phyloP scores from a whole-genome alignment of 2,113 vertebrate species.

The Cinclus cinclus region DNA sequence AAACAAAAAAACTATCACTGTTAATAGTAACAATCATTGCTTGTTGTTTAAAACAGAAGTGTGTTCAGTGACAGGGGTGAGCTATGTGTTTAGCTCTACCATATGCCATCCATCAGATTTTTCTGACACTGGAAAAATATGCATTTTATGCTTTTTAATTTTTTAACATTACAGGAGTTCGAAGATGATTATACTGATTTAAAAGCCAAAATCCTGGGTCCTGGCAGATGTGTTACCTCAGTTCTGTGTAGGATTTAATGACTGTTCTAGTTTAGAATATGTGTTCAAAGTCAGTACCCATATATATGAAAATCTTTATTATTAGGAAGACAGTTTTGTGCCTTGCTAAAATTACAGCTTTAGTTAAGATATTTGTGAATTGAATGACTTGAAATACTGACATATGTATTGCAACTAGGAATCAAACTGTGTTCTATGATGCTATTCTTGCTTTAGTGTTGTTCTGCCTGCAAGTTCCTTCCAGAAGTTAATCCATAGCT shows the following conservation, averaged over 20 bases:
- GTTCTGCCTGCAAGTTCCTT: neutral
- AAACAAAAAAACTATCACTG: neutral
- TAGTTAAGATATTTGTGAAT: neutral
- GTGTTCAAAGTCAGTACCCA: constrained; percentile 75
- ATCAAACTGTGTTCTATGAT: neutral
- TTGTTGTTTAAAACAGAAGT: neutral
- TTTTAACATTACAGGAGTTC: constrained; percentile 70
- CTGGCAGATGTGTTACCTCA: constrained; percentile 74
- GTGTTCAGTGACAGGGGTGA: neutral
- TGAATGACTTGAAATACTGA: neutral
- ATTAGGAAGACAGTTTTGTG: neutral
- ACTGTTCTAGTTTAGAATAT: constrained; percentile 81
- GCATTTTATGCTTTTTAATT: neutral
- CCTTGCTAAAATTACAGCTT: neutral
- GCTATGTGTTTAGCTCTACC: neutral
- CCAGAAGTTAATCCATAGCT: neutral
- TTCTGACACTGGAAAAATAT: neutral
- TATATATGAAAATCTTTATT: neutral
- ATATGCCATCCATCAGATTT: neutral
- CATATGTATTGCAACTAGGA: neutral
- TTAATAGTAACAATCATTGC: neutral
- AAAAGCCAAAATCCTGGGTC: constrained; percentile 73
- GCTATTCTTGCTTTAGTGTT: neutral
- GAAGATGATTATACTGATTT: constrained; percentile 75
- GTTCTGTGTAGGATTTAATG: constrained; percentile 78